Evolutionary conservation across 2,797 vertebrate species (phyloP), one percentile per base, ranked within the genome.

Genomic region (Erpetoichthys calabaricus): DNA sequence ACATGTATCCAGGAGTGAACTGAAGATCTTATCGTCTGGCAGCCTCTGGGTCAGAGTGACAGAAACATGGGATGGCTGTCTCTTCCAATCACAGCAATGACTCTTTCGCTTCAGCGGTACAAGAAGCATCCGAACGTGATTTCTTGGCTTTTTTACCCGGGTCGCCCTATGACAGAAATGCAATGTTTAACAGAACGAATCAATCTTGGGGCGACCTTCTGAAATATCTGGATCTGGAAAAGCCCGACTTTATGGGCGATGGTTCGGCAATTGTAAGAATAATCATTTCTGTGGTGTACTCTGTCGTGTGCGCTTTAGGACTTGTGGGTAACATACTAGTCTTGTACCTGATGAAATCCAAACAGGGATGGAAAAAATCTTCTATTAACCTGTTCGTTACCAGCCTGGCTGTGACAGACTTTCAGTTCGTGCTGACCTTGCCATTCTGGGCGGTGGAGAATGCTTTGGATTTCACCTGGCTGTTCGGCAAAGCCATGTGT

Each of bases 361-460:
- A 90, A 25, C 91, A 84, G 45, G 85, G 81, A 51, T 97, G 95
- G 94, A 94, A 83, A 43, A 92, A 93, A 56, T 97, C 93, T 42
- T 86, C 91, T 51, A 91, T 95, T 68, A 92, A 97, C 65, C 85
- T 97, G 25, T 97, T 96, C 7, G 92, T 98, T 7, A 95, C 91
- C 42, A 89, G 91, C 62, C 59, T 98, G 73, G 94, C 93, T 0
- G 80, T 92, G 60, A 98, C 94, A 0, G 94, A 98, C 75, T 90
- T 97, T 55, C 92, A 97, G 74, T 98, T 98, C 55, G 93, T 95
- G 7, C 74, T 98, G 68, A 97, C 92, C 1, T 69, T 98, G 69
- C 94, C 93, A 0, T 95, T 98, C 78, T 98, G 94, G 93, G 95
- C 95, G 0, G 90, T 96, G 75, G 95, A 98, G 62, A 96, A 94